These are phyloP conservation scores for Tenthredo mesomela DNA, from an alignment of 2,888 invertebrate genomes.

Conservation along the genomic window DNA sequence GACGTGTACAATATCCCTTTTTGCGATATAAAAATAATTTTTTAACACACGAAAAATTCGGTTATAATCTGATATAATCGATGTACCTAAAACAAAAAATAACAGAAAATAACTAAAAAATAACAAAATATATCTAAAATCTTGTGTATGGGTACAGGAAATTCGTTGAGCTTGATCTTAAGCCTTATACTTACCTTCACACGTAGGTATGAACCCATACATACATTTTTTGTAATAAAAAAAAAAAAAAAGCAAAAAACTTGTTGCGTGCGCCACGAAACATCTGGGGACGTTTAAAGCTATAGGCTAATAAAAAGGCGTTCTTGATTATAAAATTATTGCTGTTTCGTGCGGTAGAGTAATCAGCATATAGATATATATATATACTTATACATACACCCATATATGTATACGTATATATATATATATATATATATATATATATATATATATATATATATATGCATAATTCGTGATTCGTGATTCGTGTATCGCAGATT, in stretches of 20 bases:
- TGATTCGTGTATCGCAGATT: background rate
- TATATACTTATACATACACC: no score
- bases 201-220: background rate
- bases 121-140: background rate
- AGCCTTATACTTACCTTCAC: background rate
- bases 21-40: background rate
- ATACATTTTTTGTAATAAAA: background rate
- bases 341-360: background rate
- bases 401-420: no score
- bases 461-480: background rate
- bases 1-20: background rate
- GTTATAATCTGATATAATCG: background rate
- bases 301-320: background rate
- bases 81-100: background rate
- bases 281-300: background rate
- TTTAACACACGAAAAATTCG: background rate
- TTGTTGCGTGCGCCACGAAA: slow-evolving; percentile 16
- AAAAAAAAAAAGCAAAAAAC: background rate
- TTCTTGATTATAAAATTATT: slow-evolving; percentile 18
- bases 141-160: background rate
- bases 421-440: background rate
- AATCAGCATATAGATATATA: background rate
- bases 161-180: background rate
- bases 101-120: background rate
- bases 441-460: background rate